Conservation (phyloP, 2,888 invertebrate species). For the Silvanus unidentatus region DNA sequence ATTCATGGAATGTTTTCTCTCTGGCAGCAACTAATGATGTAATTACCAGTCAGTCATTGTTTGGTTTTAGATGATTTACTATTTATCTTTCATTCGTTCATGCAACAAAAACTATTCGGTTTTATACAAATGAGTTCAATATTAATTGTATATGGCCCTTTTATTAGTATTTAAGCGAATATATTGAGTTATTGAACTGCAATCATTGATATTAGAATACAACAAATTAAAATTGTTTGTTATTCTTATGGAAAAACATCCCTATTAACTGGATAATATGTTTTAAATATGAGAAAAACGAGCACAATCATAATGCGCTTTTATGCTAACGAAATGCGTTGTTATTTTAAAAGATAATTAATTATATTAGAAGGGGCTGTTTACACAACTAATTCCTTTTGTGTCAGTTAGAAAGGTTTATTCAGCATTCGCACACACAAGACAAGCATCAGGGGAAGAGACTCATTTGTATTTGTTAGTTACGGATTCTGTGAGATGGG, state of each 20-base stretch:
- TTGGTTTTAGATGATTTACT: conserved; percentile 30
- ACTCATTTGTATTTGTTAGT: conserved; percentile 35
- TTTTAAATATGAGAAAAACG: not conserved
- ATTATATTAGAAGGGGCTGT: conserved; percentile 32
- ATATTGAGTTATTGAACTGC: too few relatives aligned
- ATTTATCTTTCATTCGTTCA: conserved; percentile 25
- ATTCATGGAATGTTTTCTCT: conserved; percentile 32
- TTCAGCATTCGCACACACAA: conserved; percentile 14
- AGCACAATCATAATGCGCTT: too few relatives aligned
- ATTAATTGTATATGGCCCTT: not conserved
- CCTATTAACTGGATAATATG: too few relatives aligned
- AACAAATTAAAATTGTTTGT: not conserved
- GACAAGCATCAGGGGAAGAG: conserved; percentile 16
- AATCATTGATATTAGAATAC: too few relatives aligned
- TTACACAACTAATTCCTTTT: conserved; percentile 33
- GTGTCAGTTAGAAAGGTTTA: conserved; percentile 24
- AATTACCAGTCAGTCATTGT: conserved; percentile 35
- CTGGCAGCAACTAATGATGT: conserved; percentile 37
- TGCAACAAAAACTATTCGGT: not conserved
- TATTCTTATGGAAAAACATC: too few relatives aligned
- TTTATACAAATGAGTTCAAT: conserved; percentile 1
- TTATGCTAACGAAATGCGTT: conserved; percentile 3
- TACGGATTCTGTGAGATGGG: conserved; percentile 24
- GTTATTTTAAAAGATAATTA: conserved; percentile 25
- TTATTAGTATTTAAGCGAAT: not conserved